Evolutionary conservation across 2,797 vertebrate genomes (phyloP), one percentile per base, ranked within the genome.

Genomic region (Sphenopsis melanotis): DNA sequence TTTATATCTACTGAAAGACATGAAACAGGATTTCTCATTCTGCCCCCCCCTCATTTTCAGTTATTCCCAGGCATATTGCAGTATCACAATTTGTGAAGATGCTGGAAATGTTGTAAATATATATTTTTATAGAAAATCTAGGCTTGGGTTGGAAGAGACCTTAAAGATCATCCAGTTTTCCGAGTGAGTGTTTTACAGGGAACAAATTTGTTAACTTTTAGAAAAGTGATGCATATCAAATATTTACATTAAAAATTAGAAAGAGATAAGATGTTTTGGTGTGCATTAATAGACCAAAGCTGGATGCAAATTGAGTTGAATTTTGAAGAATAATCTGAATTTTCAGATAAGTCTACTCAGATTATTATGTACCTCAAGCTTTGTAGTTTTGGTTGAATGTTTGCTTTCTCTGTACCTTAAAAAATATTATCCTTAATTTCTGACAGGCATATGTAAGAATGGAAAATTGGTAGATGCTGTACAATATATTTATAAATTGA

Each of bases 21-120:
- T 2, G 0, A 22, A 81, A 55, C 15, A 74, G 22, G 18, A 57
- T 77, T 32, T 85, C 69, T 87, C 19, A 21, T 76, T 86, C 14
- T 8, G 9, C 15, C 2, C 4, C 0, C 0, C 0, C 6, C 10
- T 13, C 2, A 0, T 32, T 65, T 81, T 79, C 36, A 68, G 17
- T 65, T 92, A 34, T 71, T 68, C 20, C 15, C 15, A 19, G 37
- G 3, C 13, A 20, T 24, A 10, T 46, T 46, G 39, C n/a, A 77
- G 7, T 30, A 55, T 37, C 46, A 59, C 3, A 0, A 26, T 52
- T 59, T 83, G 21, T 79, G 57, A 87, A 41, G 20, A 5, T 19
- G 18, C 15, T 61, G 53, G 23, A 87, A 85, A 55, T 61, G 3
- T 34, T 65, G 30, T n/a, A 50, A 89, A 72, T 57, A 50, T 21